These are phyloP conservation scores for Psophia crepitans DNA, from an alignment of 2,113 vertebrate species.

Conservation along the genomic window DNA sequence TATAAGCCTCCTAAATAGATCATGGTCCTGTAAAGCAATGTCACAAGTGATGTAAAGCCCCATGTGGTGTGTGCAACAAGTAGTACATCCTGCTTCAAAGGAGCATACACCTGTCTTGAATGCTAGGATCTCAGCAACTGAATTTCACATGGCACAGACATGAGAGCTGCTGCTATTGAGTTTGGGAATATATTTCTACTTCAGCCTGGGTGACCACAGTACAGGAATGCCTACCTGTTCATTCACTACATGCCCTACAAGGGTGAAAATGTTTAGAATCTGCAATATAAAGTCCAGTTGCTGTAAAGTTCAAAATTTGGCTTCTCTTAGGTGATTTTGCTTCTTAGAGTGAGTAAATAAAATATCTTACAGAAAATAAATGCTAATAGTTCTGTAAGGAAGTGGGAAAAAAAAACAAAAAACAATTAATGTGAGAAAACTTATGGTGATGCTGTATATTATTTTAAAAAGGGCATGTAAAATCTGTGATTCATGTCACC, in stretches of 20 bases:
- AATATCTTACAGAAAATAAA: not conserved
- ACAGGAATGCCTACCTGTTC: not conserved
- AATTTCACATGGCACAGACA: not conserved
- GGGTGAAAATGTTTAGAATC: not conserved
- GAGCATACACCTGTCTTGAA: not conserved
- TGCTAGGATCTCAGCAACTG: not conserved
- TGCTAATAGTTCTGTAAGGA: not conserved
- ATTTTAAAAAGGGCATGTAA: not conserved
- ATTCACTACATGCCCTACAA: rapidly evolving
- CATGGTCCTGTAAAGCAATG: not conserved
- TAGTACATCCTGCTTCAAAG: not conserved
- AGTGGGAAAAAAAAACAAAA: not conserved
- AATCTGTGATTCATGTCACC: rapidly evolving
- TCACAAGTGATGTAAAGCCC: not conserved
- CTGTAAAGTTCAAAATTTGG: not conserved
- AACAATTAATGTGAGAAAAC: not conserved
- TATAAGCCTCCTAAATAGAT: not conserved
- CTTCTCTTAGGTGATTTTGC: not conserved
- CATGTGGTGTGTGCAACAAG: not conserved
- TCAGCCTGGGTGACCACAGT: not conserved
- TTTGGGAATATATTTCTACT: not conserved
- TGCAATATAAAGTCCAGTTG: not conserved
- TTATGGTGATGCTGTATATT: not conserved
- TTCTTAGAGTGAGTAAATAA: not conserved
- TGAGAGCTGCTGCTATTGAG: not conserved